phyloP scores from a whole-genome alignment of 2,888 invertebrate genomes.

The Argyresthia goedartella region DNA sequence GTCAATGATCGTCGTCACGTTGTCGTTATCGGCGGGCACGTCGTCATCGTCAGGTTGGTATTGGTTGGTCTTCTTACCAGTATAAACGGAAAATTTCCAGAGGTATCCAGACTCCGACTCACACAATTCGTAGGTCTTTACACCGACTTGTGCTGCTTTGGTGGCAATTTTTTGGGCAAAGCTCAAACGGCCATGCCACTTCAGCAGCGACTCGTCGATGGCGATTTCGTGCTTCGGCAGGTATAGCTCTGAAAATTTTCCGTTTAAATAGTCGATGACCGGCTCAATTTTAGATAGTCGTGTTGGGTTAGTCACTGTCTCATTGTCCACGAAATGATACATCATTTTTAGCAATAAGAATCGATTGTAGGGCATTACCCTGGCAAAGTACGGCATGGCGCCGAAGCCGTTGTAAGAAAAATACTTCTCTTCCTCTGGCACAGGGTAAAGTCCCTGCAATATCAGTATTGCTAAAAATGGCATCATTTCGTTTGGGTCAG shows the following conservation, averaged over 20 bases:
- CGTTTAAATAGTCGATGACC: conserved; percentile 14
- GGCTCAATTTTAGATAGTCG: conserved; percentile 17
- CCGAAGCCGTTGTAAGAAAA: conserved; percentile 14
- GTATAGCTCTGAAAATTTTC: conserved; percentile 17
- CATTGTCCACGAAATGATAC: conserved; percentile 14
- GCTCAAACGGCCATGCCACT: too few species aligned
- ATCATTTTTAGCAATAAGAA: conserved; percentile 15
- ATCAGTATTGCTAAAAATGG: conserved; percentile 15
- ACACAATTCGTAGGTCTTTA: too few species aligned
- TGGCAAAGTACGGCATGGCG: conserved; percentile 7
- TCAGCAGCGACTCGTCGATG: conserved; percentile 11
- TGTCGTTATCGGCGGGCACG: too few species aligned
- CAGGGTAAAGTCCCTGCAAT: conserved; percentile 16
- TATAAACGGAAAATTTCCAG: too few species aligned
- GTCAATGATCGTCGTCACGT: too few species aligned
- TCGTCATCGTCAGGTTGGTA: too few species aligned
- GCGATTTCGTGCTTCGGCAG: conserved; percentile 16
- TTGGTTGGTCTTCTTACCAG: too few species aligned
- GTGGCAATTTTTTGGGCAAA: too few species aligned
- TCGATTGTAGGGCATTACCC: conserved; percentile 18
- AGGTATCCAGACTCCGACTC: too few species aligned
- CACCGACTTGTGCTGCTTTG: too few species aligned
- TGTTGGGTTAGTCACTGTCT: conserved; percentile 3
- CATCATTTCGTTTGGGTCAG: conserved; percentile 9
- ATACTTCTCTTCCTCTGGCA: conserved; percentile 14